phyloP scores from a whole-genome alignment of 2,797 vertebrate species.

The Acomys russatus region DNA sequence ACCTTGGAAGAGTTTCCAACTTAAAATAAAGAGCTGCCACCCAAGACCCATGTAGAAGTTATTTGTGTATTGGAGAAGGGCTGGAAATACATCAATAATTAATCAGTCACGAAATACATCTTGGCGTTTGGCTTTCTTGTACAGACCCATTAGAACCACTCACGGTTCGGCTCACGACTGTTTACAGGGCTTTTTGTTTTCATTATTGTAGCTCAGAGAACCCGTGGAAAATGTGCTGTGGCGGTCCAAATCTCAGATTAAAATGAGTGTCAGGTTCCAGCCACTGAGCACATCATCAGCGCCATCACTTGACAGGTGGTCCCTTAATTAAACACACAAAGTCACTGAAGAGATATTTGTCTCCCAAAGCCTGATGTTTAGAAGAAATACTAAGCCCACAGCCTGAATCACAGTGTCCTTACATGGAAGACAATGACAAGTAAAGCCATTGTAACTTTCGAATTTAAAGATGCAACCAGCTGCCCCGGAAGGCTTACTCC shows the following conservation, averaged over 20 bases:
- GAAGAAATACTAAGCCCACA: slow-evolving; percentile 46
- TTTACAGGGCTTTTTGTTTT: slow-evolving; percentile 55
- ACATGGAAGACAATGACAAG: background rate
- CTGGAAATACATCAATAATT: slow-evolving; percentile 44
- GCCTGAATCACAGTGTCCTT: background rate
- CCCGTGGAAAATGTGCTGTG: slow-evolving; percentile 68
- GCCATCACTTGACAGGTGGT: slow-evolving; percentile 73
- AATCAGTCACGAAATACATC: background rate
- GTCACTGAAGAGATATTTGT: slow-evolving; percentile 48
- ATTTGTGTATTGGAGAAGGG: slow-evolving; percentile 11
- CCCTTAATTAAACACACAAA: slow-evolving; percentile 63
- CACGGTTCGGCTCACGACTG: background rate
- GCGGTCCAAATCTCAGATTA: slow-evolving; percentile 74
- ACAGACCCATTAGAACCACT: background rate
- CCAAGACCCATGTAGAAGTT: slow-evolving; percentile 52
- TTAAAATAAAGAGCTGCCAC: slow-evolving; percentile 65
- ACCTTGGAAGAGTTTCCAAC: slow-evolving; percentile 60
- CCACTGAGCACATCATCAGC: slow-evolving; percentile 42
- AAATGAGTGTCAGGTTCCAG: slow-evolving; percentile 74
- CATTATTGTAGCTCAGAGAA: slow-evolving; percentile 53
- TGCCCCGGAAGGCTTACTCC: background rate
- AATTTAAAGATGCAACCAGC: slow-evolving; percentile 28
- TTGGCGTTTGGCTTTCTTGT: slow-evolving; percentile 30
- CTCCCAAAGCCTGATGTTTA: slow-evolving; percentile 54
- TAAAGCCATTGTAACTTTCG: slow-evolving; percentile 22